Evolutionary conservation across 1,140 invertebrate genomes (phyloP).

Genomic region (Drosophila rufa): DNA sequence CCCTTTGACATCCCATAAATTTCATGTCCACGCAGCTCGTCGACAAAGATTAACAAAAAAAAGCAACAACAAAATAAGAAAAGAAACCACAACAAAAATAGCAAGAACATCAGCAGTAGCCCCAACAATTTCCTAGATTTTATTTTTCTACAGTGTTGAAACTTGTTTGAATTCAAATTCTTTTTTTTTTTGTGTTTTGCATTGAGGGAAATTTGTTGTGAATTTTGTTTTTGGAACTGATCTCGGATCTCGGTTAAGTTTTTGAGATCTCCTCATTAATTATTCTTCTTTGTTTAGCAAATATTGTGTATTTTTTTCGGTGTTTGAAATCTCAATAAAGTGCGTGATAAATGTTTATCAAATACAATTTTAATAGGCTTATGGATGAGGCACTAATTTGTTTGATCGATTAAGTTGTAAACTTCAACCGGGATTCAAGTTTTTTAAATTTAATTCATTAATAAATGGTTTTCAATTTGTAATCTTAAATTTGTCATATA

Average conservation of each 20-base stretch:
- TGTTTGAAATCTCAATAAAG: constrained; percentile 34
- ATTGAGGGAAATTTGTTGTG: constrained; percentile 55
- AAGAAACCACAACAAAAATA: constrained; percentile 45
- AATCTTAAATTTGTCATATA: background rate
- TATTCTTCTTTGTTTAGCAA: constrained; percentile 27
- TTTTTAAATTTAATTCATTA: background rate
- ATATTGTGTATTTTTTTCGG: constrained; percentile 20
- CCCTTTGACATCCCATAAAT: constrained; percentile 84
- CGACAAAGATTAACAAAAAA: constrained; percentile 71
- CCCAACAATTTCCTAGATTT: constrained; percentile 38
- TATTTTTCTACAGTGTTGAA: constrained; percentile 42
- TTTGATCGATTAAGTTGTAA: constrained; percentile 31
- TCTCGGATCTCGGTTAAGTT: constrained; percentile 20
- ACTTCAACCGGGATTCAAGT: background rate
- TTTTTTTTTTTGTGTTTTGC: constrained; percentile 47
- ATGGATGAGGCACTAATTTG: constrained; percentile 30
- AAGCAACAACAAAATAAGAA: constrained; percentile 35
- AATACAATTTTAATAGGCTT: constrained; percentile 21
- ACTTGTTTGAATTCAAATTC: constrained; percentile 53
- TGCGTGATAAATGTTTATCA: constrained; percentile 33
- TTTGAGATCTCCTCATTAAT: constrained; percentile 34
- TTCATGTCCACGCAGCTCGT: constrained; percentile 71
- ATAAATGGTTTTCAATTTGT: background rate
- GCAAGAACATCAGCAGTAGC: constrained; percentile 23
- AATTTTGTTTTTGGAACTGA: constrained; percentile 15